Conservation (phyloP, 2,888 invertebrate species). For the Leptopilina drosophilae region DNA sequence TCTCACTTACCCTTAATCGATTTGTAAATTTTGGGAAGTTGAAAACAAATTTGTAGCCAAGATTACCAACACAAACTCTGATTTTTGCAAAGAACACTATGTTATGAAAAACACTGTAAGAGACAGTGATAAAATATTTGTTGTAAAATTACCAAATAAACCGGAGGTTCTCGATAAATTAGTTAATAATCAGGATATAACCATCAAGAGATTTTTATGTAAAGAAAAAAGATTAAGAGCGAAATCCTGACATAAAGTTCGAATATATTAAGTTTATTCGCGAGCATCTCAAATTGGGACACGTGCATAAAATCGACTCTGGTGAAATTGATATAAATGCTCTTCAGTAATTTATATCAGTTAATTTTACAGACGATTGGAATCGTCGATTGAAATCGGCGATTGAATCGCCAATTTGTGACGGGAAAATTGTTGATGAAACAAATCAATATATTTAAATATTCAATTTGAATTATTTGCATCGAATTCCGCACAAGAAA, state of each 20-base stretch:
- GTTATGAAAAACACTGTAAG: too few species aligned
- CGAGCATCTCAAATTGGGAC: background rate
- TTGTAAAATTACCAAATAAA: constrained; percentile 48
- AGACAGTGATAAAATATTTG: constrained; percentile 49
- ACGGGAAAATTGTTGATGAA: too few species aligned
- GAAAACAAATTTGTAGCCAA: constrained; percentile 43
- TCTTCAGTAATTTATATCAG: too few species aligned
- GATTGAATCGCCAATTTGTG: too few species aligned
- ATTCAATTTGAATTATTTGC: too few species aligned
- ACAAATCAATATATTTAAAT: too few species aligned
- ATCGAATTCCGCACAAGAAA: too few species aligned
- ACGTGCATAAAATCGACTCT: background rate
- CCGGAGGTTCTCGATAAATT: constrained; percentile 45
- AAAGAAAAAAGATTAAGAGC: constrained; percentile 52
- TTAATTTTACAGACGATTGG: too few species aligned
- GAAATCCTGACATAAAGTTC: constrained; percentile 38
- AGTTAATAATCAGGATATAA: constrained; percentile 45
- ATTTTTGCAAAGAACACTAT: constrained; percentile 53
- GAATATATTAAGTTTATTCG: constrained; percentile 46
- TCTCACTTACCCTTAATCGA: too few species aligned
- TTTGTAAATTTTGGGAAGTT: constrained; percentile 57
- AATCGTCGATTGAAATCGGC: too few species aligned
- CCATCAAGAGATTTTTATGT: constrained; percentile 49
- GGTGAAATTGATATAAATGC: background rate
- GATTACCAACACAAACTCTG: constrained; percentile 9